These are phyloP conservation scores for Oegoconia quadripuncta DNA, from an alignment of 2,888 invertebrate species.

Conservation along the genomic window DNA sequence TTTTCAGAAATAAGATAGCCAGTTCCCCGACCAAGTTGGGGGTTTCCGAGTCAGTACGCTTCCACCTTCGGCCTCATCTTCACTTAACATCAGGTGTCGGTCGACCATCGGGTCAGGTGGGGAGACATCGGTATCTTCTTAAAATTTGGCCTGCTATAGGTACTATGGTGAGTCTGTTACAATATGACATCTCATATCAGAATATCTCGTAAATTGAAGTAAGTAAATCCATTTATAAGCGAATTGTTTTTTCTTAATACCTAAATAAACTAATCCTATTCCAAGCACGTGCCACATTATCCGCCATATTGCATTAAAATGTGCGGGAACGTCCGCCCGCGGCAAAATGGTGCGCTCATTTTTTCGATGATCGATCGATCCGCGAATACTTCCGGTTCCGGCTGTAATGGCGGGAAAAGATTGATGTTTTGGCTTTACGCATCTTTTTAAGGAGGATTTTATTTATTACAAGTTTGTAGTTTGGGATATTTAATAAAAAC, in stretches of 20 bases:
- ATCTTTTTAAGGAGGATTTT: conserved; percentile 28
- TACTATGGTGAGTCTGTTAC: too few relatives aligned
- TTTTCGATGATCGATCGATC: conserved; percentile 57
- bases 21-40: too few relatives aligned
- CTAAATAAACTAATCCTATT: conserved; percentile 54
- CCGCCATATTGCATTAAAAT: conserved; percentile 47
- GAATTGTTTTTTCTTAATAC: conserved; percentile 35
- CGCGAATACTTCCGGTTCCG: conserved; percentile 59
- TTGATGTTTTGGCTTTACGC: conserved; percentile 29
- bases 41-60: too few relatives aligned
- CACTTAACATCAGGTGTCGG: too few relatives aligned
- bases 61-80: too few relatives aligned
- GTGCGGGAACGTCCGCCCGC: conserved; percentile 39
- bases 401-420: conserved; percentile 35
- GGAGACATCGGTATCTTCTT: too few relatives aligned
- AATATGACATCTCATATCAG: too few relatives aligned
- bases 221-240: background rate
- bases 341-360: conserved; percentile 47
- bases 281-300: conserved; percentile 22
- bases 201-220: too few relatives aligned
- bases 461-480: conserved; percentile 20
- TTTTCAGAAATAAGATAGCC: too few relatives aligned
- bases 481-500: too few relatives aligned
- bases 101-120: too few relatives aligned
- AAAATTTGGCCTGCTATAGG: too few relatives aligned